Evolutionary conservation across 2,888 invertebrate genomes (phyloP).

Genomic region (Geotrupes spiniger): DNA sequence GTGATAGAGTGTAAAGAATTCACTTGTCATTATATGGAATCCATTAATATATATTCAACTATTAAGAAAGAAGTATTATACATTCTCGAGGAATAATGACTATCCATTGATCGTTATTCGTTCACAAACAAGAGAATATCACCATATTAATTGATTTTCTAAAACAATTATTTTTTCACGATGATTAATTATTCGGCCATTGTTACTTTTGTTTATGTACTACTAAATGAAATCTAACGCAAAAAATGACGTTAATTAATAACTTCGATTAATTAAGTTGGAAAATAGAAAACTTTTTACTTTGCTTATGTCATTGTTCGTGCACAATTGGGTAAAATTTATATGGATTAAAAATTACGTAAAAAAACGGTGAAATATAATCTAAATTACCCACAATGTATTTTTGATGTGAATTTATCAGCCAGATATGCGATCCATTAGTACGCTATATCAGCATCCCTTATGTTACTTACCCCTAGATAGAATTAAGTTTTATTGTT

Average conservation of each 20-base stretch:
- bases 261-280: not conserved
- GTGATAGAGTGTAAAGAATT: no score
- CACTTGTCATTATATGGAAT: conserved; percentile 25
- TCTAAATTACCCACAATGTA: no score
- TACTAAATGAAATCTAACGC: conserved; percentile 8
- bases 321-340: no score
- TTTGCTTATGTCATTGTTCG: no score
- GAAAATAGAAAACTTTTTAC: no score
- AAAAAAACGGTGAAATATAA: no score
- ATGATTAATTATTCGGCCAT: conserved; percentile 26
- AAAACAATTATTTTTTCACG: conserved; percentile 34
- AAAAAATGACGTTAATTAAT: not conserved
- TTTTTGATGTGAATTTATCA: no score
- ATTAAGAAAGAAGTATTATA: conserved; percentile 25
- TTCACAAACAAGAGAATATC: conserved; percentile 23
- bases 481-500: no score
- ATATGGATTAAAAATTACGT: no score
- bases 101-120: conserved; percentile 24
- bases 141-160: conserved; percentile 29
- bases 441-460: no score
- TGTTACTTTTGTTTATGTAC: conserved; percentile 8
- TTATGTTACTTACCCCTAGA: no score
- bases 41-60: conserved; percentile 21
- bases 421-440: no score
- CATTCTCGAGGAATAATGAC: conserved; percentile 27